These are phyloP conservation scores for Burhinus oedicnemus DNA, from an alignment of 2,113 vertebrate genomes.

Conservation along the genomic window DNA sequence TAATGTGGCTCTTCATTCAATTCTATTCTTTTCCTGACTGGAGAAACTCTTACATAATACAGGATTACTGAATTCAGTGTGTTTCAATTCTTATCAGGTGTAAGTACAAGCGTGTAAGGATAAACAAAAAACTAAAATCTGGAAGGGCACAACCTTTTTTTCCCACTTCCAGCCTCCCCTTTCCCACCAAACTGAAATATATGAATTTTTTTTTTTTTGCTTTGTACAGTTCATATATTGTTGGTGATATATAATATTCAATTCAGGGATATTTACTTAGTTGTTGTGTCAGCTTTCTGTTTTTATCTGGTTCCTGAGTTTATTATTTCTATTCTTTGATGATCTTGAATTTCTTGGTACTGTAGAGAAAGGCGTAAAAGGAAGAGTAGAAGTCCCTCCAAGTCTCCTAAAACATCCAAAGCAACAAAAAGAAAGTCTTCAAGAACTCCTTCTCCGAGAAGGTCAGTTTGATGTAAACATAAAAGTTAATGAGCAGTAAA, in stretches of 20 bases:
- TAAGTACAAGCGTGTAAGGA: background rate
- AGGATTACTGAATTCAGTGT: background rate
- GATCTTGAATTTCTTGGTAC: slow-evolving; percentile 8
- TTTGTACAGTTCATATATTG: background rate
- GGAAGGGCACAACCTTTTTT: background rate
- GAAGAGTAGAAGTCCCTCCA: slow-evolving; percentile 85
- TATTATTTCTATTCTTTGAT: background rate
- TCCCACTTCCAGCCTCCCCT: background rate
- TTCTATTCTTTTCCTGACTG: background rate
- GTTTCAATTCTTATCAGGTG: background rate
- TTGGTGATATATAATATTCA: background rate
- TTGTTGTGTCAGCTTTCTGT: background rate
- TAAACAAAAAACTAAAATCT: background rate
- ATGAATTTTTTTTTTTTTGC: background rate
- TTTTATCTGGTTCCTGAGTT: background rate
- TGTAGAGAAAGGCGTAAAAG: slow-evolving; percentile 84
- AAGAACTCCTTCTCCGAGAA: slow-evolving; percentile 86
- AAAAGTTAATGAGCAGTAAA: background rate
- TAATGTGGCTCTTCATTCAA: background rate
- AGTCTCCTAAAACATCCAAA: slow-evolving; percentile 84
- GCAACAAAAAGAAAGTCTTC: slow-evolving; percentile 83
- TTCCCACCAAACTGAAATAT: background rate
- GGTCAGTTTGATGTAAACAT: slow-evolving; percentile 68
- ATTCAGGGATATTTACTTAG: background rate
- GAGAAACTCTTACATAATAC: background rate